Base-by-base conservation (phyloP, 2,797 vertebrate genomes). In the Propithecus perrieri region DNA sequence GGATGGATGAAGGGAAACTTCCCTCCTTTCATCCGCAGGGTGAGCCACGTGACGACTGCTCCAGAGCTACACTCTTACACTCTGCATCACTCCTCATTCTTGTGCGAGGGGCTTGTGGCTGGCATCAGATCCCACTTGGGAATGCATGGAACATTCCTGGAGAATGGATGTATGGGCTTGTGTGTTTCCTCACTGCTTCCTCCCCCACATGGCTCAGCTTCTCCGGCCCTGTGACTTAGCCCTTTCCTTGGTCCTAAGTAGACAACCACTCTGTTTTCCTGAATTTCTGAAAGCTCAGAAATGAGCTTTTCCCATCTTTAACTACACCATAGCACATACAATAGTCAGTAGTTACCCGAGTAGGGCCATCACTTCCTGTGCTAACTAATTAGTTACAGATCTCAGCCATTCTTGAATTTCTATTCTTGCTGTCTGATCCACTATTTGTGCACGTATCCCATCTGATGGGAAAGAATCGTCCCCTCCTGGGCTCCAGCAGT, bases 51-150 rank as follows among this genome's bases (percentile, higher is more conserved):
- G 53, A 2, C 1, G 38, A 15, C 8, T 2, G 11, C 4, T 20
- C 43, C 59, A n/a, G 13, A 53, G 28, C 18, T 26, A 7, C 18
- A 6, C 13, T 3, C 9, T 0, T 26, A 7, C 18, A 6, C 13
- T 3, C 9, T 0, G 2, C 1, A 0, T 30, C 30, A 1, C 48
- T 11, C 26, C 43, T 30, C 1, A 0, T 48, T n/a, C 69, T 41
- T 24, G 22, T 13, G 1, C n/a, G 1, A 0, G 5, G 2, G 69
- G 17, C 65, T 48, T 0, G 28, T 14, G 18, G 13, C 55, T 14
- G 17, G 38, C 38, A 65, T 43, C 2, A 28, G n/a, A 8, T 17
- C 57, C 30, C 15, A 3, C 28, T 8, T 10, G 41, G 26, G 17
- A 24, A 30, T 18, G 7, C 13, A 0, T 9, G 46, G 80, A 50